phyloP scores from a whole-genome alignment of 1,140 invertebrate species.

The Psix sp. region DNA sequence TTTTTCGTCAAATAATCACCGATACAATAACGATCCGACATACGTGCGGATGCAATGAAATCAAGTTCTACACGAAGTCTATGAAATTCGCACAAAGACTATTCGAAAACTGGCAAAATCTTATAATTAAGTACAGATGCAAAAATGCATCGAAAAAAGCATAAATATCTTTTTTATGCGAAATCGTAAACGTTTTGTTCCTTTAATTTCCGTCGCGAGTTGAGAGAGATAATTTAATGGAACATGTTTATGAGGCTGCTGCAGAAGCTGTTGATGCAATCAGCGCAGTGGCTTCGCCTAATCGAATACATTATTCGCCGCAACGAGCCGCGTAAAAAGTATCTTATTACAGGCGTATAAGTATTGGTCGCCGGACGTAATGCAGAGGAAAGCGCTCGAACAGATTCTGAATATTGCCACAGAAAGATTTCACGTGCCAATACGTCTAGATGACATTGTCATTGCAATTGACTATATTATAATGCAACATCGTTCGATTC shows the following conservation, averaged over 20 bases:
- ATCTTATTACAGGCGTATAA: slow-evolving; percentile 57
- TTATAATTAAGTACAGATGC: no score
- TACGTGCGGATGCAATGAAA: no score
- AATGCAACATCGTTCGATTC: neutral
- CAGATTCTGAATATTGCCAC: no score
- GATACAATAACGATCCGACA: no score
- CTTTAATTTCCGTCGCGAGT: slow-evolving; percentile 7
- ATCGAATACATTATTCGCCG: slow-evolving; percentile 58
- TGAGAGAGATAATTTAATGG: slow-evolving; percentile 18
- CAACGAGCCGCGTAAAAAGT: slow-evolving; percentile 50
- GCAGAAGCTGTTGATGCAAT: slow-evolving; percentile 51
- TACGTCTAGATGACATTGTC: slow-evolving; percentile 13
- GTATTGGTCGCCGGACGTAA: slow-evolving; percentile 45
- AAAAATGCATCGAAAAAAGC: no score
- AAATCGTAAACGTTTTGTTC: no score
- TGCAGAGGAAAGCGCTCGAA: no score
- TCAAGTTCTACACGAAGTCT: no score
- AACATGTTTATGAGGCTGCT: slow-evolving; percentile 34
- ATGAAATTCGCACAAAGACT: no score
- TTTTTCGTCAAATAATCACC: no score
- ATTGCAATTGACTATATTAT: slow-evolving; percentile 12
- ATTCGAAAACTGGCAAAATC: no score
- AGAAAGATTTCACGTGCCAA: slow-evolving; percentile 35
- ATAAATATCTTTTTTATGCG: no score
- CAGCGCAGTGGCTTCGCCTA: slow-evolving; percentile 49